Evolutionary conservation across 1,140 invertebrate species (phyloP).

Genomic region (Vollenhovia emeryi): DNA sequence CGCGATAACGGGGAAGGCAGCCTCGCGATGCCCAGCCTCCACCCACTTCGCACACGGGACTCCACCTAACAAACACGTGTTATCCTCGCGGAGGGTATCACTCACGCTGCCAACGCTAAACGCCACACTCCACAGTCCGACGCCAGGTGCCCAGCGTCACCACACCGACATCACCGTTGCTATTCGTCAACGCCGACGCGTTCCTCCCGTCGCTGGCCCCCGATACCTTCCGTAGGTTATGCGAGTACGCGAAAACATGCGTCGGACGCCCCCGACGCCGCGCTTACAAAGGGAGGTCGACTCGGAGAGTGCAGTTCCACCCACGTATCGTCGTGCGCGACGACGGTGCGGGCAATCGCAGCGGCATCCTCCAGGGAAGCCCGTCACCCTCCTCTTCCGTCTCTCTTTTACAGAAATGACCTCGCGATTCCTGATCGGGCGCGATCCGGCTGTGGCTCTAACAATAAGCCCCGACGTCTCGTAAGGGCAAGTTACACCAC

Average conservation of each 20-base stretch:
- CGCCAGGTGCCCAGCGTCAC: too few relatives aligned
- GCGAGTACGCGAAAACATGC: neutral
- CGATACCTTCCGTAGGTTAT: neutral
- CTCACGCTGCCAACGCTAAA: slow-evolving; percentile 11
- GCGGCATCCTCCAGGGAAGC: neutral
- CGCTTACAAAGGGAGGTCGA: neutral
- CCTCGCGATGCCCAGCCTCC: slow-evolving; percentile 81
- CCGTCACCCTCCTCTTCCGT: too few relatives aligned
- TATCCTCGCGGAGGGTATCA: slow-evolving; percentile 56
- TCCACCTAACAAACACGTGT: slow-evolving; percentile 84
- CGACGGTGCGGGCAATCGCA: neutral
- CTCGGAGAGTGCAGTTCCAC: too few relatives aligned
- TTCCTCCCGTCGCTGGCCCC: neutral
- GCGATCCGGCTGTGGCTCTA: too few relatives aligned
- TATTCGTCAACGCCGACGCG: too few relatives aligned
- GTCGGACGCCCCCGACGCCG: neutral
- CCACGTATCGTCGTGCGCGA: neutral
- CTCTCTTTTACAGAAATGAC: too few relatives aligned
- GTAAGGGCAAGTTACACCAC: too few relatives aligned
- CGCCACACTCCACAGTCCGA: too few relatives aligned
- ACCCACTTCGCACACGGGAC: slow-evolving; percentile 83
- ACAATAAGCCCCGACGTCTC: too few relatives aligned
- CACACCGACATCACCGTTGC: too few relatives aligned
- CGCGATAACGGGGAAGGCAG: slow-evolving; percentile 80
- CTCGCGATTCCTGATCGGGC: too few relatives aligned